phyloP scores from a whole-genome alignment of 2,888 invertebrate genomes.

The Pherbina coryleti region DNA sequence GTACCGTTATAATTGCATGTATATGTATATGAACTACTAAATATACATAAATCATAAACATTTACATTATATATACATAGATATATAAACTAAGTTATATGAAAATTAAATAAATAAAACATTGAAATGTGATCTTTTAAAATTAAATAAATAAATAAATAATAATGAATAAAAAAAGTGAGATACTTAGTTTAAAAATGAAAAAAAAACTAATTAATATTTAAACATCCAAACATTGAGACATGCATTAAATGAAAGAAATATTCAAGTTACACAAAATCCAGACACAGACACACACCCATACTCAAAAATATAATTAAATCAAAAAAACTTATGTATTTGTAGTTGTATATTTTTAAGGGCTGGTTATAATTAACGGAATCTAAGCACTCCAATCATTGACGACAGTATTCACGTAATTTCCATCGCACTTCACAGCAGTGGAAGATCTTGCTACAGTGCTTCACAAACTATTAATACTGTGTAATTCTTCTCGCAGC shows the following conservation, averaged over 20 bases:
- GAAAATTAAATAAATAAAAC: conserved; percentile 41
- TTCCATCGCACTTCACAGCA: background rate
- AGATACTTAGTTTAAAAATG: conserved; percentile 14
- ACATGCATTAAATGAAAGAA: conserved; percentile 6
- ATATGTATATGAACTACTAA: conserved; percentile 46
- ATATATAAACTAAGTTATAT: conserved; percentile 30
- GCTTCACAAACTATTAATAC: too few species aligned
- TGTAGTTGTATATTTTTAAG: conserved; percentile 64
- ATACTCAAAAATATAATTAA: conserved; percentile 1
- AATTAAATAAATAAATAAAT: conserved; percentile 42
- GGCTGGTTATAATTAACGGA: conserved; percentile 70
- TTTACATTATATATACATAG: conserved; percentile 47
- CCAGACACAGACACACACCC: conserved; percentile 37
- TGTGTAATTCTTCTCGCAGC: too few species aligned
- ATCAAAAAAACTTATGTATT: background rate
- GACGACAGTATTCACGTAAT: background rate
- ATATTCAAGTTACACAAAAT: conserved; percentile 42
- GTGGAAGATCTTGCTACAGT: background rate
- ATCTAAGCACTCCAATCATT: conserved; percentile 47
- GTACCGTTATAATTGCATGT: background rate
- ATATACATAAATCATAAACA: conserved; percentile 24
- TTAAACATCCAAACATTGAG: background rate
- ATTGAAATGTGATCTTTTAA: conserved; percentile 40
- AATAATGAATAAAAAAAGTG: conserved; percentile 1
- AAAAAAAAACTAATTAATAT: background rate